Conservation (phyloP, 2,888 invertebrate species). For the Stictocephala bisonia region DNA sequence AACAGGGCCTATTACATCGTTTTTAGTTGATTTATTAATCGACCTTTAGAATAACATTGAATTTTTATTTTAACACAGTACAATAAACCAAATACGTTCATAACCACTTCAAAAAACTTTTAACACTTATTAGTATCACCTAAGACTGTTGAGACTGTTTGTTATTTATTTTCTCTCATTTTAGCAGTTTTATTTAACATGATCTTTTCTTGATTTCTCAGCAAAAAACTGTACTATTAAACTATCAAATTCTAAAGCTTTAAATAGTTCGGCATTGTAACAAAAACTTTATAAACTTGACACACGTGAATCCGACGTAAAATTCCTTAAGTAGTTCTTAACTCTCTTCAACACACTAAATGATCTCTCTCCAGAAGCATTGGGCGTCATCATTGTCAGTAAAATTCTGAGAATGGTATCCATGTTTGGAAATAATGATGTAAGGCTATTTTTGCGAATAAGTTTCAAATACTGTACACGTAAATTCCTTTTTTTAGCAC, state of each 20-base stretch:
- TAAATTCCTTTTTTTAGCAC: background rate
- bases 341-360: slow-evolving; percentile 23
- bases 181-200: no score
- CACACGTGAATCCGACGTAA: background rate
- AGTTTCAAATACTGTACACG: slow-evolving; percentile 22
- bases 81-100: background rate
- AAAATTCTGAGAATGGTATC: slow-evolving; percentile 20
- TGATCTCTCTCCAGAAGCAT: background rate
- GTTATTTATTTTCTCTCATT: no score
- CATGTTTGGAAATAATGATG: slow-evolving; percentile 24
- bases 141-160: no score
- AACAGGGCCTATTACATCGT: no score
- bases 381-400: slow-evolving; percentile 10
- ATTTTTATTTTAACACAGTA: background rate
- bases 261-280: slow-evolving; percentile 11
- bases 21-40: no score
- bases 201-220: slow-evolving; percentile 8
- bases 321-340: slow-evolving; percentile 27
- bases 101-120: background rate
- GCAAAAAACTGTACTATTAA: background rate
- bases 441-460: slow-evolving; percentile 1
- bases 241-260: slow-evolving; percentile 3
- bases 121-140: slow-evolving; percentile 1
- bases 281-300: slow-evolving; percentile 25
- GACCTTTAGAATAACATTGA: no score